Evolutionary conservation across 2,888 invertebrate genomes (phyloP).

Genomic region (Ophonus ardosiacus): DNA sequence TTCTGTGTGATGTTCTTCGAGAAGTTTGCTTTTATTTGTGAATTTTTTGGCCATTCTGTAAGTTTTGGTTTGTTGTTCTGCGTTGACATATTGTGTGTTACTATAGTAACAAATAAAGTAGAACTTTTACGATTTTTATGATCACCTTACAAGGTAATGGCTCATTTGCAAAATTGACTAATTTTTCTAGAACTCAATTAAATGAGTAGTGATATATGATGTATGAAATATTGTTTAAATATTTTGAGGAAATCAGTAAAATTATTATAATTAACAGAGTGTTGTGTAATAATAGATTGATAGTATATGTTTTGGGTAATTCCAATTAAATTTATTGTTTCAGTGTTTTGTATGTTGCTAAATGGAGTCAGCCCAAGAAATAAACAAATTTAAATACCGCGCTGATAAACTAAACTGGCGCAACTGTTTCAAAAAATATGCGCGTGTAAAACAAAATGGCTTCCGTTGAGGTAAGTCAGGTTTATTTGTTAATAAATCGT

Average conservation of each 20-base stretch:
- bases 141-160: conserved; percentile 3
- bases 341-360: not conserved
- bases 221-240: not conserved
- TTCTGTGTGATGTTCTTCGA: conserved; percentile 53
- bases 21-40: conserved; percentile 55
- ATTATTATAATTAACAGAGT: not conserved
- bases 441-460: conserved; percentile 52
- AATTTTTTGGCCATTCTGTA: conserved; percentile 57
- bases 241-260: not conserved
- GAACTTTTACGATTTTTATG: conserved; percentile 29
- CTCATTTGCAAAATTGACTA: not conserved
- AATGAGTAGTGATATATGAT: not conserved
- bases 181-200: not conserved
- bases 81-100: conserved; percentile 47
- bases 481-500: conserved; percentile 48
- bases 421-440: conserved; percentile 14
- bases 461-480: conserved; percentile 58
- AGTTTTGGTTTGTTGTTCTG: conserved; percentile 18
- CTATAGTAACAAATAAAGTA: conserved; percentile 58
- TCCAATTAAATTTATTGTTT: not conserved
- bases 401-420: not conserved
- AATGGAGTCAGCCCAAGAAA: not conserved
- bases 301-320: not conserved
- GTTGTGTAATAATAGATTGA: not conserved
- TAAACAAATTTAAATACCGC: conserved; percentile 33